These are phyloP conservation scores for Thrips palmi DNA, from an alignment of 1,140 invertebrate species.

Conservation along the genomic window DNA sequence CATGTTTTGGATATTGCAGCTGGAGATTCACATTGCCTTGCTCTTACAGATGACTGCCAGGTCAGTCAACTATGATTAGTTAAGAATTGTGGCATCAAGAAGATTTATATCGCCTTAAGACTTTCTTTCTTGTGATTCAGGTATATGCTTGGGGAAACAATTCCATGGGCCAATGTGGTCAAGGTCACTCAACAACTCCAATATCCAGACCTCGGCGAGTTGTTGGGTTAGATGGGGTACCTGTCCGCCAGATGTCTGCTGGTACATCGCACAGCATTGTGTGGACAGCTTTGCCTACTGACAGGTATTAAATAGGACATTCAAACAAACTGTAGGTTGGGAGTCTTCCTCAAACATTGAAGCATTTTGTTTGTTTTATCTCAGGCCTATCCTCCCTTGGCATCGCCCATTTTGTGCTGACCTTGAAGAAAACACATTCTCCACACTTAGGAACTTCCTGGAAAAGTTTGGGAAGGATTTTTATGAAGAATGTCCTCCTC, in stretches of 20 bases:
- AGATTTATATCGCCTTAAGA: background rate
- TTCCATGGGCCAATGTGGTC: constrained; percentile 50
- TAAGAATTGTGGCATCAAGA: constrained; percentile 9
- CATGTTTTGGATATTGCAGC: constrained; percentile 28
- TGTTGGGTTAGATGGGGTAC: constrained; percentile 34
- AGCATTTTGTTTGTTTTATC: constrained; percentile 12
- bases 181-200: constrained; percentile 42
- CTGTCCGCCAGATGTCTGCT: constrained; percentile 42
- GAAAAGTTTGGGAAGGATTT: constrained; percentile 36
- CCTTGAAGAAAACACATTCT: constrained; percentile 39
- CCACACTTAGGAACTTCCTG: constrained; percentile 32
- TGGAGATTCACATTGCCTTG: constrained; percentile 39
- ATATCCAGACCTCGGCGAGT: constrained; percentile 40
- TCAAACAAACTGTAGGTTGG: background rate
- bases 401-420: constrained; percentile 43
- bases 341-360: background rate
- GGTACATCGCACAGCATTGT: constrained; percentile 48
- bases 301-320: constrained; percentile 22
- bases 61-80: constrained; percentile 6
- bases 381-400: constrained; percentile 31
- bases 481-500: constrained; percentile 23
- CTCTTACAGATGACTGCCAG: constrained; percentile 32
- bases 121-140: constrained; percentile 15
- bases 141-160: constrained; percentile 51
- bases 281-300: constrained; percentile 40